phyloP scores from a whole-genome alignment of 2,888 invertebrate species.

The Drosophila subquinaria region DNA sequence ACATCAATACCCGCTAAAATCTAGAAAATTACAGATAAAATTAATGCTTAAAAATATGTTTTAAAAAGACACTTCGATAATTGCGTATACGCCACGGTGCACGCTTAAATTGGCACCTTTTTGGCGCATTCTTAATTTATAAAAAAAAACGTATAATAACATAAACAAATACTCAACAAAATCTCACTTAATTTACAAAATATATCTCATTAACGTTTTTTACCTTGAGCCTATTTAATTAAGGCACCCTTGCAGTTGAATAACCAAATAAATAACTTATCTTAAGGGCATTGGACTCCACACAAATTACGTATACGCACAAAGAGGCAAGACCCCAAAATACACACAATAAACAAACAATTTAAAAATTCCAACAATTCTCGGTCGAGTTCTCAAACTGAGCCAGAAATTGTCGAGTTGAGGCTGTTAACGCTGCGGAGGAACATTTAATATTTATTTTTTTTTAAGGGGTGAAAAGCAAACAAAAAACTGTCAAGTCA shows the following conservation, averaged over 20 bases:
- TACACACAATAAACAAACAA: not conserved
- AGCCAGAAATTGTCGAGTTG: conserved; percentile 10
- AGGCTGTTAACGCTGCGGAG: conserved; percentile 14
- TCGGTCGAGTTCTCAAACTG: not conserved
- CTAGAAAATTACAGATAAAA: not conserved
- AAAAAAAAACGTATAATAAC: not conserved
- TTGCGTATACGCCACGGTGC: conserved; percentile 6
- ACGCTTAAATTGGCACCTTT: not conserved
- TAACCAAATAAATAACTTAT: conserved; percentile 16
- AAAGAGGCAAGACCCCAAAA: not conserved
- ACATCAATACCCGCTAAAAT: not conserved
- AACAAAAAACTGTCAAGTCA: conserved; percentile 28
- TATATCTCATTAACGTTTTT: conserved; percentile 13
- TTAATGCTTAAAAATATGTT: not conserved
- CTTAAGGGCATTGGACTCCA: not conserved
- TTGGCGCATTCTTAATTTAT: too few species aligned
- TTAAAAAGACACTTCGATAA: not conserved
- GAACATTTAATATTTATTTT: conserved; percentile 23
- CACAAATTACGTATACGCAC: conserved; percentile 7
- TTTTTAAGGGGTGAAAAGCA: conserved; percentile 13
- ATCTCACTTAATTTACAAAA: not conserved
- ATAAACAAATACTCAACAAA: not conserved
- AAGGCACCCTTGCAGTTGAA: conserved; percentile 6
- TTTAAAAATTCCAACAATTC: conserved; percentile 8
- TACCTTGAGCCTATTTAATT: conserved; percentile 20